These are phyloP conservation scores for Tinea trinotella DNA, from an alignment of 2,888 invertebrate genomes.

Conservation along the genomic window DNA sequence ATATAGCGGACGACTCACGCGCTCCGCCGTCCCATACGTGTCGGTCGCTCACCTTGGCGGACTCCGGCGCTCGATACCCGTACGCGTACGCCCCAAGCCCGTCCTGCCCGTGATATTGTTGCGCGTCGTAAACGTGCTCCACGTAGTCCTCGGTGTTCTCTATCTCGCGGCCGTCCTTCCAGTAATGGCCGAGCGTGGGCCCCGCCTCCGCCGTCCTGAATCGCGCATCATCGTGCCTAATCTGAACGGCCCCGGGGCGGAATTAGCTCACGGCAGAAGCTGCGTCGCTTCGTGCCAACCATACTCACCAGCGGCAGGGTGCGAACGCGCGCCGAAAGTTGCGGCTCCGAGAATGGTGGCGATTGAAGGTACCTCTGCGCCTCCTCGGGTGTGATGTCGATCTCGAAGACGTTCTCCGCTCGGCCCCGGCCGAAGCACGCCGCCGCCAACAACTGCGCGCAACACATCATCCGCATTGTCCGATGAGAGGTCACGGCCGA, in stretches of 20 bases:
- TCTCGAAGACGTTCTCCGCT: conserved; percentile 41
- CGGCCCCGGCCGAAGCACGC: too few species aligned
- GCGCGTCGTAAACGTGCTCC: conserved; percentile 77
- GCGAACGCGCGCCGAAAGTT: conserved; percentile 45
- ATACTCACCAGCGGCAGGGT: conserved; percentile 47
- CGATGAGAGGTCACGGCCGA: background rate
- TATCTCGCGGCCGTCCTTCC: conserved; percentile 73
- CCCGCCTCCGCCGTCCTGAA: conserved; percentile 61
- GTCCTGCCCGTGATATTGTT: conserved; percentile 81
- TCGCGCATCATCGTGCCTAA: conserved; percentile 21
- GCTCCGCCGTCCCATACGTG: too few species aligned
- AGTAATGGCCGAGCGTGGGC: conserved; percentile 64
- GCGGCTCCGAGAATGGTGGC: conserved; percentile 50
- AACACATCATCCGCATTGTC: background rate
- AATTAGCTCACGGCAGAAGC: conserved; percentile 50
- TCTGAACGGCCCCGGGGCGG: conserved; percentile 32
- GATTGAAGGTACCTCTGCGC: conserved; percentile 54
- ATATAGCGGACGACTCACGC: too few species aligned
- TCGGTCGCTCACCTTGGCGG: conserved; percentile 81
- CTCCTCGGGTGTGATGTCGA: conserved; percentile 58
- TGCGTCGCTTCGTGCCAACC: conserved; percentile 51
- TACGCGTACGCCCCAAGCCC: conserved; percentile 80
- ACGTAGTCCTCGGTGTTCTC: conserved; percentile 76
- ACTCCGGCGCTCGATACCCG: conserved; percentile 81
- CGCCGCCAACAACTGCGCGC: background rate